Evolutionary conservation across 2,888 invertebrate species (phyloP), one percentile per base, ranked within the genome.

Genomic region (Platycheirus albimanus): DNA sequence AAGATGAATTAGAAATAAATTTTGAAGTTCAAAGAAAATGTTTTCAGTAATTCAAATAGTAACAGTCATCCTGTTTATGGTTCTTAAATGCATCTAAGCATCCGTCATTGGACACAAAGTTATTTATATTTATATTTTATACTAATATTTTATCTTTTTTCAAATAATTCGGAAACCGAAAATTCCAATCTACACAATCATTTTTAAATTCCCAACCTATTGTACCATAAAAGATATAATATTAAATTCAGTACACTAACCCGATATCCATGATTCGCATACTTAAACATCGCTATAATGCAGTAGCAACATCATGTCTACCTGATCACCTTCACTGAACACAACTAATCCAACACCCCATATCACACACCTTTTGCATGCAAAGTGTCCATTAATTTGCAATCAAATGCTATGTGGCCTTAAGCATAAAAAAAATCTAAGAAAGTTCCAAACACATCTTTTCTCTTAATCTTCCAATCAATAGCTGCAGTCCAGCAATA

Each of bases 391-490:
- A 64, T 45, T 76, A 69, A 51, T 75, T 79, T 80, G 49, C 43
- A 70, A 70, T 45, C 52, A 58, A 75, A 64, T n/a, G 36, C 10
- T 56, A 8, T 8, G 7, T 17, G 30, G 15, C 2, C 11, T 52
- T 17, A n/a, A n/a, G 11, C 1, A 19, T 1, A 20, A 24, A n/a
- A 20, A 54, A 19, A 19, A 20, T 28, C 64, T 33, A 69, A 36
- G 75, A 80, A 80, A 75, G 79, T 75, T 75, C 30, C 56, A 63
- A 69, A 33, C 38, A 45, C 47, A 54, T 36, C 79, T 49, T 79
- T 75, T 69, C 79, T 54, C 72, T 63, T 66, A 72, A 72, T 67
- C 51, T 66, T 36, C 36, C 1, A 38, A 36, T 54, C 7, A 36
- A 54, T 54, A 36, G 36, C 36, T 38, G 36, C 13, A 36, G 20